Conservation (phyloP, 2,113 vertebrate genomes). For the Rhinolophus ferrumequinum region DNA sequence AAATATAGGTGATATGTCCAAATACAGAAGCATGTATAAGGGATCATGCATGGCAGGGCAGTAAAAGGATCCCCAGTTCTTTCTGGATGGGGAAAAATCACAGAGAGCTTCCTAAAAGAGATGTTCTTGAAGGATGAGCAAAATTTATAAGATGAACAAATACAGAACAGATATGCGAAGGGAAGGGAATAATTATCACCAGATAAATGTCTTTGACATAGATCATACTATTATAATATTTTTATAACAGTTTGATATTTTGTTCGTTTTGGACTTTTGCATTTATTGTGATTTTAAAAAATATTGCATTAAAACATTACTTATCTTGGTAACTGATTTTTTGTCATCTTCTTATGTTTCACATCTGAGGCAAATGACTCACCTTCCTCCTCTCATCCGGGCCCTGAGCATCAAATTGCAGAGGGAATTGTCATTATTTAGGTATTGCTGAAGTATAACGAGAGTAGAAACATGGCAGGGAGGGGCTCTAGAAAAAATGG, state of each 20-base stretch:
- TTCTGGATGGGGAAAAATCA: neutral
- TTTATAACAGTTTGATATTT: neutral
- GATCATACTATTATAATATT: neutral
- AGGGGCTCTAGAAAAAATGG: neutral
- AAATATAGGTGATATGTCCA: neutral
- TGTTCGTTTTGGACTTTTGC: neutral
- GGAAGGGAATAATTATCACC: too few species aligned
- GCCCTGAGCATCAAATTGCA: neutral
- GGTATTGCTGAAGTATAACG: neutral
- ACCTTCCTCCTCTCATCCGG: neutral
- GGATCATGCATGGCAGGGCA: rapidly evolving
- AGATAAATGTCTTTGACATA: neutral
- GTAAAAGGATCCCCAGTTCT: neutral
- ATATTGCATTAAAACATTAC: neutral
- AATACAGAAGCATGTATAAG: neutral
- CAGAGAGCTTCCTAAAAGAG: neutral
- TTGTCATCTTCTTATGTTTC: neutral
- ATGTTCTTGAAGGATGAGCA: neutral
- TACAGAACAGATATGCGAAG: neutral
- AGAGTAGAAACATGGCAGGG: neutral
- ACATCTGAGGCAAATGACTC: neutral
- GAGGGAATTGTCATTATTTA: neutral
- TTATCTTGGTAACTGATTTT: neutral
- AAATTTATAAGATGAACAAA: neutral
- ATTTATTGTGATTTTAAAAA: slow-evolving; percentile 6